Conservation (phyloP, 2,113 vertebrate genomes). For the Corythornis madagascariensis region DNA sequence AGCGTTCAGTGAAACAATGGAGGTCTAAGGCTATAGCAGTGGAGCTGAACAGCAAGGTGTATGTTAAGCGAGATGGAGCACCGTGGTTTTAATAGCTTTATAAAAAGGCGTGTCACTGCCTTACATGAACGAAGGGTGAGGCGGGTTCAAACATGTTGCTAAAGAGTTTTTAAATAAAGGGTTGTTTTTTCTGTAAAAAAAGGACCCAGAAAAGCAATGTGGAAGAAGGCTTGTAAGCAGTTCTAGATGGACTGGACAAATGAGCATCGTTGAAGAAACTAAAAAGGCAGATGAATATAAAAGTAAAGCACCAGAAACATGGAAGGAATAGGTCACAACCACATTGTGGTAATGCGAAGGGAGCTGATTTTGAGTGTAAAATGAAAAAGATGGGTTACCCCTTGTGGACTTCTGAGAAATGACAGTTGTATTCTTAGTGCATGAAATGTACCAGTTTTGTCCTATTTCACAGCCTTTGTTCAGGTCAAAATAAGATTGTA, state of each 20-base stretch:
- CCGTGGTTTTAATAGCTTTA: fast-evolving
- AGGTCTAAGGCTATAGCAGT: neutral
- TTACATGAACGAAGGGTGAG: neutral
- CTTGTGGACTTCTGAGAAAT: neutral
- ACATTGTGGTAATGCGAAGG: neutral
- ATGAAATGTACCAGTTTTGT: neutral
- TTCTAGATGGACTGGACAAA: neutral
- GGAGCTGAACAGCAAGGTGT: neutral
- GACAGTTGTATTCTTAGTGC: neutral
- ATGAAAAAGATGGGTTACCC: neutral
- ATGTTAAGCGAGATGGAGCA: neutral
- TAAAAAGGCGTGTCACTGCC: neutral
- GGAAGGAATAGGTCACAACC: neutral
- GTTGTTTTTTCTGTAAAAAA: neutral
- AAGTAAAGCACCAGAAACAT: neutral
- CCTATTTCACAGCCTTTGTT: neutral
- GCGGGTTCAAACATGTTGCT: fast-evolving
- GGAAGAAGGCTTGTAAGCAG: neutral
- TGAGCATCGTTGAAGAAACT: neutral
- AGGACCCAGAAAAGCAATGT: neutral
- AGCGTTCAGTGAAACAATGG: neutral
- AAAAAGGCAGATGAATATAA: neutral
- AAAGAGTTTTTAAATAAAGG: neutral
- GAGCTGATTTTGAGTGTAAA: neutral
- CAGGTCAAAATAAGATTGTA: neutral